Base-by-base conservation (phyloP, 2,113 vertebrate genomes). In the Sakesphorus luctuosus region DNA sequence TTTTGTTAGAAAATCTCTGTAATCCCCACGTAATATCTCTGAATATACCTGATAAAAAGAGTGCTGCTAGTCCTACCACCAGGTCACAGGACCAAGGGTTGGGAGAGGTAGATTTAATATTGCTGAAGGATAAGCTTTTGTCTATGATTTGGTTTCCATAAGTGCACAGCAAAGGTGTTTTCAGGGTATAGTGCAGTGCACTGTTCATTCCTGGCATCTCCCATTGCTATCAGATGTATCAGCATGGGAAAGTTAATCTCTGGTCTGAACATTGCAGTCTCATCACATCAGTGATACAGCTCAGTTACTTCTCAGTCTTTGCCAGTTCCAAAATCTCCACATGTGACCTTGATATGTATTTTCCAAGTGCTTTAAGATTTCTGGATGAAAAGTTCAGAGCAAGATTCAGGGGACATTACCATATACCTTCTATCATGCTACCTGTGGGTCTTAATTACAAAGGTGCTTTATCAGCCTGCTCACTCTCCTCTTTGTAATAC, bases 401-500 rank as follows among this genome's bases (percentile, higher is more conserved):
- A 87, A 85, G 55, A 58, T 65, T 79, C 76, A 80, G 78, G 44
- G 10, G 1, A 29, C 19, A 26, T 82, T 93, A 44, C 44, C 24
- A 5, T 67, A 59, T 65, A 47, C 43, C 35, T 82, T 84, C 66
- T 85, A 66, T 61, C 86, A 94, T 92, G 29, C 26, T 84, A 56
- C 62, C 79, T 92, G 6, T 49, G 80, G 53, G 36, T 63, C 80
- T 92, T 87, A 78, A 92, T 84, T 91, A 49, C 68, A 87, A 87
- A 78, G 56, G 23, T 61, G 7, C 36, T 89, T 95, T 97, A 92
- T 95, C 84, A 74, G 84, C 15, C 80, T 72, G 26, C 47, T 94
- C 80, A 93, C 87, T 91, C 89, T 93, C 61, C 73, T 92, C 80
- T 89, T 95, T 55, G 44, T 87, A 95, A 91, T 93, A 97, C 92